Conservation (phyloP, 1,140 invertebrate species). For the Tetramorium parvispinum region DNA sequence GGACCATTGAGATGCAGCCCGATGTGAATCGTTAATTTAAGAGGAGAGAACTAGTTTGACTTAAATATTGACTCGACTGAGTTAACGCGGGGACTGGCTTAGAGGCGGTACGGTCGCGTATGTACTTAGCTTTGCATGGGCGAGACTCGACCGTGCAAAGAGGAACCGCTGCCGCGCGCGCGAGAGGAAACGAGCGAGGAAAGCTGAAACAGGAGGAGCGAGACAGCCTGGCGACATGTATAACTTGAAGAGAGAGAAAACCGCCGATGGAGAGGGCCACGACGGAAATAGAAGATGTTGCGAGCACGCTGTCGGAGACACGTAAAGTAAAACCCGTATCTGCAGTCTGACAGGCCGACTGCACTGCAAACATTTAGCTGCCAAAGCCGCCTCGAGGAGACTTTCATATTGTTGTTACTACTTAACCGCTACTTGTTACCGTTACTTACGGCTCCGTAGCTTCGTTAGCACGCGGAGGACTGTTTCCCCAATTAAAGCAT, state of each 20-base stretch:
- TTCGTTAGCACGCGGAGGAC: conserved; percentile 58
- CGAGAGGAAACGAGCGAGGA: not conserved
- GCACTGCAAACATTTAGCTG: conserved; percentile 35
- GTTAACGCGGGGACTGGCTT: conserved; percentile 65
- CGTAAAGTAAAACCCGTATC: conserved; percentile 24
- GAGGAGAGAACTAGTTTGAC: conserved; percentile 67
- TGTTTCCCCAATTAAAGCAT: conserved; percentile 68
- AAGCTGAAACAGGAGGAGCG: not conserved
- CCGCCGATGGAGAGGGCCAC: not conserved
- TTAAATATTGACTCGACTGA: conserved; percentile 73
- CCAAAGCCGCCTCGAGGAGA: conserved; percentile 41
- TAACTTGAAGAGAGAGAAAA: conserved; percentile 30
- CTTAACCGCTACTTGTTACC: conserved; percentile 66
- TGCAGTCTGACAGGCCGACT: conserved; percentile 43
- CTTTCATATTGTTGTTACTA: conserved; percentile 65
- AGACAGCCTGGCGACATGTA: not conserved
- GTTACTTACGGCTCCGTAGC: conserved; percentile 62
- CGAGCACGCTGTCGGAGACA: not conserved
- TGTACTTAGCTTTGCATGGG: conserved; percentile 67
- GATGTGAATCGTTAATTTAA: conserved; percentile 75
- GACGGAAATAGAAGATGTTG: conserved; percentile 20
- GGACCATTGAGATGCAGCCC: conserved; percentile 65
- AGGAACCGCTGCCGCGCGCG: conserved; percentile 22
- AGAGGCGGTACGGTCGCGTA: conserved; percentile 63
- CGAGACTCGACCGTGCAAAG: conserved; percentile 52